These are phyloP conservation scores for Dynastes maya DNA, from an alignment of 2,888 invertebrate species.

Conservation along the genomic window DNA sequence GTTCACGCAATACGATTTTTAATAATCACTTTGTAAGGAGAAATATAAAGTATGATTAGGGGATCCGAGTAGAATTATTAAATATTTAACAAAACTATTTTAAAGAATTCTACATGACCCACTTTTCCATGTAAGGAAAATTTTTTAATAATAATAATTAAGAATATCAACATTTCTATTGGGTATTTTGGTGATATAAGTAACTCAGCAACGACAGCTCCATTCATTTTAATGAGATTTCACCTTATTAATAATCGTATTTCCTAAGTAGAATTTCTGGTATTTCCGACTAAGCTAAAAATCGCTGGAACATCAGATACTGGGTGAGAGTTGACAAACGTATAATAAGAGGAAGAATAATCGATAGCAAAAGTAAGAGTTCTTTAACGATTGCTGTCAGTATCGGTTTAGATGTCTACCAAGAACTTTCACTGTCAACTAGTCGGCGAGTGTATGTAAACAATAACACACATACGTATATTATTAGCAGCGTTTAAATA, in stretches of 20 bases:
- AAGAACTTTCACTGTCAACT: slow-evolving; percentile 29
- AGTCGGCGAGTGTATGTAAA: background rate
- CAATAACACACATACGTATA: background rate
- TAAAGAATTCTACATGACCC: no score
- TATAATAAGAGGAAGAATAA: slow-evolving; percentile 23
- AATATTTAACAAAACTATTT: no score
- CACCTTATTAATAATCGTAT: slow-evolving; percentile 11
- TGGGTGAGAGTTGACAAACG: slow-evolving; percentile 2
- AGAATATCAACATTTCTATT: no score
- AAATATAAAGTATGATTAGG: no score
- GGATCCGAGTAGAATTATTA: no score
- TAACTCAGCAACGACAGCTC: no score
- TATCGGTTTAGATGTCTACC: background rate
- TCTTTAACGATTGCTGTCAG: slow-evolving; percentile 10
- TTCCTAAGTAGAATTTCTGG: background rate
- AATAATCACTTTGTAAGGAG: no score
- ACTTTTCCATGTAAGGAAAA: no score
- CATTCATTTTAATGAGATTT: background rate
- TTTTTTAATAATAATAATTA: no score
- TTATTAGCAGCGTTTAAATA: background rate
- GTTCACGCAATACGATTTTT: no score
- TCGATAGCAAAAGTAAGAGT: slow-evolving; percentile 31
- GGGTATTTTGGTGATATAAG: no score
- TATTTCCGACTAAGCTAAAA: background rate
- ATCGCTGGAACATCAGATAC: background rate